Conservation (phyloP, 2,888 invertebrate species). For the Cheilosia pagana region DNA sequence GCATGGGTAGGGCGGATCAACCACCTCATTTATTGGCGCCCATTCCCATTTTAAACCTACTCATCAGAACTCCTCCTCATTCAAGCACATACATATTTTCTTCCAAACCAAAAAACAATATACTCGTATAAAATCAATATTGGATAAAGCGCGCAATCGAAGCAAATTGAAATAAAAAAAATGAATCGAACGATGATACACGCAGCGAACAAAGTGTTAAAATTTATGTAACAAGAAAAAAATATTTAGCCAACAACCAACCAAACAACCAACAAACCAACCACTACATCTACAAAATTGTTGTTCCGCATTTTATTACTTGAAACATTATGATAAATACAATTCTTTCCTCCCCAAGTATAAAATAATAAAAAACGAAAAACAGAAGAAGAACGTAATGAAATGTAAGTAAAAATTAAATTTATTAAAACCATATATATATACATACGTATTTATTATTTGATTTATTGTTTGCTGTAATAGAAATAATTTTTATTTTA, state of each 20-base stretch:
- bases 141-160: slow-evolving; percentile 36
- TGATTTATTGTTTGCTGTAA: slow-evolving; percentile 28
- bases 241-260: slow-evolving; percentile 61
- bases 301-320: slow-evolving; percentile 70
- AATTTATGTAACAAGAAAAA: slow-evolving; percentile 30
- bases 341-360: slow-evolving; percentile 70
- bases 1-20: slow-evolving; percentile 31
- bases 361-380: slow-evolving; percentile 34
- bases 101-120: slow-evolving; percentile 4
- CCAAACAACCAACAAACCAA: slow-evolving; percentile 45
- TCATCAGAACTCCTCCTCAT: slow-evolving; percentile 51
- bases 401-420: slow-evolving; percentile 81
- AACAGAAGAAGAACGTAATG: slow-evolving; percentile 81
- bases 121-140: neutral
- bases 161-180: neutral
- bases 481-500: slow-evolving; percentile 11
- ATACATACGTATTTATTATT: slow-evolving; percentile 71
- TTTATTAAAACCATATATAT: slow-evolving; percentile 76
- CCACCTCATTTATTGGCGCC: slow-evolving; percentile 30
- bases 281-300: slow-evolving; percentile 59
- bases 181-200: slow-evolving; percentile 49
- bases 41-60: slow-evolving; percentile 10
- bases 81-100: slow-evolving; percentile 39
- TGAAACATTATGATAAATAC: slow-evolving; percentile 56
- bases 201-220: slow-evolving; percentile 58